A percentile compares a stretch with the other conserved stretches of the same genome.
These are phyloP conservation scores for Spicauda simplicius DNA, from an alignment of 2,888 invertebrate species.

Conservation along the genomic window DNA sequence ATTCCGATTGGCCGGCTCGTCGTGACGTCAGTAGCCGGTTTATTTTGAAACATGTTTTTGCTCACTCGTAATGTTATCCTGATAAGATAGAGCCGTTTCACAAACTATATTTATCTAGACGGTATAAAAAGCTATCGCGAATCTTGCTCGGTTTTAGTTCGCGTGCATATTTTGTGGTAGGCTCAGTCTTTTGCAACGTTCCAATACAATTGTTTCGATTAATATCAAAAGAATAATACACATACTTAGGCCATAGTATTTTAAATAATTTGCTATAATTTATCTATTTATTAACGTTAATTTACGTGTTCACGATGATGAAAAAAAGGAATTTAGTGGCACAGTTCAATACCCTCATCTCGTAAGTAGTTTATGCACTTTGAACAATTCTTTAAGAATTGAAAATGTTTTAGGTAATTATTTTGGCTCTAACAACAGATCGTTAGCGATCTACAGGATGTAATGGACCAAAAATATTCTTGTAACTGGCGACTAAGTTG, in stretches of 20 bases:
- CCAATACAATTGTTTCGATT: slow-evolving; percentile 17
- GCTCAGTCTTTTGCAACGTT: slow-evolving; percentile 21
- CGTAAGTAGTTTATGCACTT: slow-evolving; percentile 59
- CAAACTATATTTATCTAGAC: slow-evolving; percentile 44
- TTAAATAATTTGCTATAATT: not conserved
- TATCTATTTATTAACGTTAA: not conserved
- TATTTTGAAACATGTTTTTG: slow-evolving; percentile 67
- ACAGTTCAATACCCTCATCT: slow-evolving; percentile 65
- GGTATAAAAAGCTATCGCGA: slow-evolving; percentile 61
- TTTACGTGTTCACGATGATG: slow-evolving; percentile 55
- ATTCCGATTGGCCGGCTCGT: slow-evolving; percentile 60
- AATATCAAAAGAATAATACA: not conserved
- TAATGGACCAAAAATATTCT: no score
- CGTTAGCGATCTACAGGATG: no score
- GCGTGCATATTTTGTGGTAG: slow-evolving; percentile 52
- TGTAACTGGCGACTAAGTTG: no score
- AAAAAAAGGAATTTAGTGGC: slow-evolving; percentile 68
- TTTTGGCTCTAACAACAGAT: no score
- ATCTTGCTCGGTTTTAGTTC: slow-evolving; percentile 45
- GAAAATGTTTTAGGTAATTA: no score
- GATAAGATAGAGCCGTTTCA: slow-evolving; percentile 61
- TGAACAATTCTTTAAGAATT: not conserved
- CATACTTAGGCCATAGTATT: not conserved
- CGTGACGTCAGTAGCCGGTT: slow-evolving; percentile 65
- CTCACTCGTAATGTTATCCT: slow-evolving; percentile 59